A percentile compares a stretch with the other conserved stretches of the same genome.
Conservation (phyloP, 2,113 vertebrate genomes). For the Callospermophilus lateralis region DNA sequence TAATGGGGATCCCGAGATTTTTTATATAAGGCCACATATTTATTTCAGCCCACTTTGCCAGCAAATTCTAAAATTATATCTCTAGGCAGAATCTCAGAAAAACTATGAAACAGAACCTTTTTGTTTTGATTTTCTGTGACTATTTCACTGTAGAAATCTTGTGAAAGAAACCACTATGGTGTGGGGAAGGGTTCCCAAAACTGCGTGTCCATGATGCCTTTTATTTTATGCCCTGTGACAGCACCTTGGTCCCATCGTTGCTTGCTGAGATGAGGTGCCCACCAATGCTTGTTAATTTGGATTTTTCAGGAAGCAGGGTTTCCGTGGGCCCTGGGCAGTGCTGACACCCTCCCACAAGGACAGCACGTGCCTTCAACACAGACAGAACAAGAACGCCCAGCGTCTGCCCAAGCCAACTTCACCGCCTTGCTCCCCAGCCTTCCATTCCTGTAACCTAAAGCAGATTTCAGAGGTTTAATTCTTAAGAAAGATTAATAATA, state of each 20-base stretch:
- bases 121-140: not conserved
- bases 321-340: not conserved
- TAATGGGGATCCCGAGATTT: not conserved
- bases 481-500: conserved; percentile 71
- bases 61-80: not conserved
- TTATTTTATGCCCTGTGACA: not conserved
- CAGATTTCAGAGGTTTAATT: conserved; percentile 11
- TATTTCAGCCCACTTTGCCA: not conserved
- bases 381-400: not conserved
- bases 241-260: not conserved
- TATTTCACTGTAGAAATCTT: conserved; percentile 46
- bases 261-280: not conserved
- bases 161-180: not conserved
- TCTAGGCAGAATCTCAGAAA: conserved; percentile 43
- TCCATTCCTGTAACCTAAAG: not conserved
- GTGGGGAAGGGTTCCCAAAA: not conserved
- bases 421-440: not conserved
- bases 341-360: not conserved
- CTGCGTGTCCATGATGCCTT: not conserved
- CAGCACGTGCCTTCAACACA: not conserved
- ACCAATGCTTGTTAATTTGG: not conserved
- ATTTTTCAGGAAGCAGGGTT: not conserved
- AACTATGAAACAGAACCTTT: not conserved
- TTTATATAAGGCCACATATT: not conserved
- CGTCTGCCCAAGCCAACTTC: not conserved